phyloP scores from a whole-genome alignment of 2,113 vertebrate species.

The Trogon surrucura region DNA sequence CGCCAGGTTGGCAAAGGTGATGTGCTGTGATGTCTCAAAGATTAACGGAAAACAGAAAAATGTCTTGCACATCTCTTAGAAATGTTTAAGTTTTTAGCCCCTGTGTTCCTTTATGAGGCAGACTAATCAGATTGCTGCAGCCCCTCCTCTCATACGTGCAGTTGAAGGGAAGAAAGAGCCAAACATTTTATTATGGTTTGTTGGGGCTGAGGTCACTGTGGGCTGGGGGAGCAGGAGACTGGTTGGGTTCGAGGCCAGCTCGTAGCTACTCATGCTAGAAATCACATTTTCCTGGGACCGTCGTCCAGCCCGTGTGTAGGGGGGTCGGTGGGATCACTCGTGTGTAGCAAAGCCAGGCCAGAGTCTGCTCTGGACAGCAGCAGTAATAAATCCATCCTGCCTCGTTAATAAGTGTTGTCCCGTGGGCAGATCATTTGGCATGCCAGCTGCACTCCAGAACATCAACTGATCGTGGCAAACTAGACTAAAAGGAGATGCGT shows the following conservation, averaged over 20 bases:
- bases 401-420: background rate
- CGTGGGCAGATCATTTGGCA: rapidly evolving
- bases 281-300: rapidly evolving
- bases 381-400: background rate
- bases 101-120: background rate
- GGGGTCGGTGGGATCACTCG: rapidly evolving
- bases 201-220: background rate
- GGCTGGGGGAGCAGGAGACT: background rate
- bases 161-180: background rate
- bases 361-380: background rate
- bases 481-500: background rate
- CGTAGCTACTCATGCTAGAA: rapidly evolving
- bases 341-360: background rate
- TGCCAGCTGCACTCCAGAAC: background rate
- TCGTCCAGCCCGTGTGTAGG: too few relatives aligned
- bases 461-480: background rate
- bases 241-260: background rate
- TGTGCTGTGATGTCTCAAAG: background rate
- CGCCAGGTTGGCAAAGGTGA: background rate
- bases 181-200: background rate
- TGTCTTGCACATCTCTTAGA: background rate
- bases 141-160: background rate
- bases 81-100: background rate
- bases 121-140: background rate
- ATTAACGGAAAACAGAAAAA: background rate